These are phyloP conservation scores for Bombus superbus DNA, from an alignment of 1,140 invertebrate species.

Conservation along the genomic window DNA sequence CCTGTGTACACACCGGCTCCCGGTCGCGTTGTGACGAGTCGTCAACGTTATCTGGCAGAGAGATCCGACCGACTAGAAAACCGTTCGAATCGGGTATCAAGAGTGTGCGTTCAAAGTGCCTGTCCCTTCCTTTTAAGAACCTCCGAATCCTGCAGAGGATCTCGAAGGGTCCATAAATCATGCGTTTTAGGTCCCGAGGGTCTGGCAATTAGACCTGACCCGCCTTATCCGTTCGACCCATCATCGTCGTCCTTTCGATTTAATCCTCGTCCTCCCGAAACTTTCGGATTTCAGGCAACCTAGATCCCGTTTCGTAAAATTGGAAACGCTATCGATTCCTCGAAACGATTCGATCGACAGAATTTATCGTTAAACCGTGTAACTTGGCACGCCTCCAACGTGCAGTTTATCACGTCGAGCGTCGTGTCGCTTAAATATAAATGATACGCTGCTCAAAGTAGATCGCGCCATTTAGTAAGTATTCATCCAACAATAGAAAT, in stretches of 20 bases:
- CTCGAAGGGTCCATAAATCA: constrained; percentile 66
- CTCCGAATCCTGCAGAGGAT: not conserved
- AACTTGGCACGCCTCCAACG: not conserved
- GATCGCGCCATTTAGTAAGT: not conserved
- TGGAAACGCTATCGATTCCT: not conserved
- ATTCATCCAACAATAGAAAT: no score
- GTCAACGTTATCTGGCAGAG: constrained; percentile 37
- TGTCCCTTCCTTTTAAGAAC: not conserved
- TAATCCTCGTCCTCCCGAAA: not conserved
- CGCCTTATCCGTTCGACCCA: constrained; percentile 54
- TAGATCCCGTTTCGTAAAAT: not conserved
- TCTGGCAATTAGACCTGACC: constrained; percentile 62
- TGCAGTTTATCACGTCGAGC: not conserved
- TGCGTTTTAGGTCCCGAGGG: constrained; percentile 60
- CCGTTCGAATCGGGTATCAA: not conserved
- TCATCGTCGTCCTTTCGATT: not conserved
- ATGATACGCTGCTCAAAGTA: not conserved
- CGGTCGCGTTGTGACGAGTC: constrained; percentile 20
- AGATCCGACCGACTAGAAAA: not conserved
- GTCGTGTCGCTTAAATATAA: not conserved
- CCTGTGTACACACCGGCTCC: constrained; percentile 33
- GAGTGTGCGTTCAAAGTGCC: not conserved
- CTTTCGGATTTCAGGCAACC: constrained; percentile 13
- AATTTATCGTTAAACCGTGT: not conserved
- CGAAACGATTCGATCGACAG: not conserved